These are phyloP conservation scores for Epinephelus moara DNA, from an alignment of 2,113 vertebrate species.

Conservation along the genomic window DNA sequence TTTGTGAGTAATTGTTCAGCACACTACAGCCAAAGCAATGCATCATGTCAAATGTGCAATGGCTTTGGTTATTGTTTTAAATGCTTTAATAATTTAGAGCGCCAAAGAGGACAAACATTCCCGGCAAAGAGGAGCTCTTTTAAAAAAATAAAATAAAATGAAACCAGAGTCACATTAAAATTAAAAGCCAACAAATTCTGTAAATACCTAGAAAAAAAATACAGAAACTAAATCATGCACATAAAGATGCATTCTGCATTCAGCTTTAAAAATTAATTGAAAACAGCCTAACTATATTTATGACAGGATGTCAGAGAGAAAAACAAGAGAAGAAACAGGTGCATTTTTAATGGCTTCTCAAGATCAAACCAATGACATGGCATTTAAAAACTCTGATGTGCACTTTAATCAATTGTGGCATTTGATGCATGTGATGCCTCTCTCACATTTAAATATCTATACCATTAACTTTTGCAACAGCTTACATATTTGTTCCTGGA, in stretches of 20 bases:
- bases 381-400: slow-evolving; percentile 23
- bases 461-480: not conserved
- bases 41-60: slow-evolving; percentile 16
- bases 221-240: slow-evolving; percentile 11
- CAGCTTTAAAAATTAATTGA: slow-evolving; percentile 18
- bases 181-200: slow-evolving; percentile 15
- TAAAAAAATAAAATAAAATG: not conserved
- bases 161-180: slow-evolving; percentile 21
- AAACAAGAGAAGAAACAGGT: slow-evolving; percentile 13
- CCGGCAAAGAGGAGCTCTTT: not conserved
- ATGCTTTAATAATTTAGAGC: slow-evolving; percentile 30
- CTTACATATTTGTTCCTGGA: not conserved
- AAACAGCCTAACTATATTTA: slow-evolving; percentile 11
- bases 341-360: slow-evolving; percentile 32
- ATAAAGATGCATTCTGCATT: slow-evolving; percentile 8
- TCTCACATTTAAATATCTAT: slow-evolving; percentile 8
- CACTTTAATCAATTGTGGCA: slow-evolving; percentile 12
- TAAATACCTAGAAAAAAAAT: not conserved
- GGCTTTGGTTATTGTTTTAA: not conserved
- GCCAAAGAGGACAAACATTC: slow-evolving; percentile 13
- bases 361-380: slow-evolving; percentile 10
- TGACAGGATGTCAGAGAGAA: slow-evolving; percentile 1
- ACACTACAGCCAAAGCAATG: not conserved
- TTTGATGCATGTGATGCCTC: not conserved
- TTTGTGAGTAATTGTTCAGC: slow-evolving; percentile 16